A percentile compares a stretch with the other conserved stretches of the same genome.
phyloP scores from a whole-genome alignment of 2,797 vertebrate species.

The Distichodus sexfasciatus region DNA sequence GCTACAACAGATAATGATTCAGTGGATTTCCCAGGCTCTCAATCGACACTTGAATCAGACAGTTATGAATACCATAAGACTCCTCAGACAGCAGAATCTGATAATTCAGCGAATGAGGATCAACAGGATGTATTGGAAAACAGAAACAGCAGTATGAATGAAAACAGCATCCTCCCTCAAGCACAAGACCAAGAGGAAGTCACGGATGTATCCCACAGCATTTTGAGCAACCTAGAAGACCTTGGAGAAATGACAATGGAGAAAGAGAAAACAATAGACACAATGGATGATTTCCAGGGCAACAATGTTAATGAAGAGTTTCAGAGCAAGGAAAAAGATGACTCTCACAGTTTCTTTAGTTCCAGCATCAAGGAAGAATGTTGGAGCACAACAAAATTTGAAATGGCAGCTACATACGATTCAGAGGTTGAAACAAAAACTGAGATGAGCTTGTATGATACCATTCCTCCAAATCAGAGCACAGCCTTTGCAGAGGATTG shows the following conservation, averaged over 20 bases:
- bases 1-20: background rate
- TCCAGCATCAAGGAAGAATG: slow-evolving; percentile 56
- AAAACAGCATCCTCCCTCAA: background rate
- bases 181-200: slow-evolving; percentile 8
- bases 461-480: slow-evolving; percentile 47
- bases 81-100: slow-evolving; percentile 32
- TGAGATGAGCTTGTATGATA: slow-evolving; percentile 29
- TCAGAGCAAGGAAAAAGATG: slow-evolving; percentile 51
- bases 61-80: background rate
- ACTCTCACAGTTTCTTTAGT: slow-evolving; percentile 48
- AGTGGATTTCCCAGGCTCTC: slow-evolving; percentile 23
- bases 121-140: slow-evolving; percentile 5
- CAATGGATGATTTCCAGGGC: slow-evolving; percentile 45
- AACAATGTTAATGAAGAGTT: slow-evolving; percentile 43
- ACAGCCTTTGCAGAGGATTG: slow-evolving; percentile 52
- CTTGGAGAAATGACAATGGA: slow-evolving; percentile 28
- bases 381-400: slow-evolving; percentile 59
- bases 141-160: background rate
- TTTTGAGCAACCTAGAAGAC: slow-evolving; percentile 11
- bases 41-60: background rate
- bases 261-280: slow-evolving; percentile 20
- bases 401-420: slow-evolving; percentile 59
- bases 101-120: slow-evolving; percentile 5
- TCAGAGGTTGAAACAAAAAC: slow-evolving; percentile 51
- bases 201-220: slow-evolving; percentile 9